Percentiles rank a stretch among this genome's conserved stretches.
These are phyloP conservation scores for Aplocera efformata DNA, from an alignment of 2,888 invertebrate genomes.

Conservation along the genomic window DNA sequence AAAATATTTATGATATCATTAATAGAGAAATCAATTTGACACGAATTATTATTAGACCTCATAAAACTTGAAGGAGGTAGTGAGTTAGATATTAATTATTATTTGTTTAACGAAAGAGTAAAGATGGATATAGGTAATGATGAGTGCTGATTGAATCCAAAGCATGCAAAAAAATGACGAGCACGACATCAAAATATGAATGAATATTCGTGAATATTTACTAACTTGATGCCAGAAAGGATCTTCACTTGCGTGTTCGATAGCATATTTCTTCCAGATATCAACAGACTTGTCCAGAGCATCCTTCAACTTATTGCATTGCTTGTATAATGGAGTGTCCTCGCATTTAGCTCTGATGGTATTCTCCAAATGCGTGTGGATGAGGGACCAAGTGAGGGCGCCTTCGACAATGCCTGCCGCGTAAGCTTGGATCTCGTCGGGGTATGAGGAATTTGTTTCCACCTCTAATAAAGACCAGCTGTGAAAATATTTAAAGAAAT, in stretches of 20 bases:
- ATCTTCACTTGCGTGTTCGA: constrained; percentile 63
- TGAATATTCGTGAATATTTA: not conserved
- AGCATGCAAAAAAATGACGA: too few relatives aligned
- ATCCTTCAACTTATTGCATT: constrained; percentile 83
- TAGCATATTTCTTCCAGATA: constrained; percentile 81
- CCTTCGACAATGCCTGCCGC: constrained; percentile 93
- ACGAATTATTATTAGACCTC: too few relatives aligned
- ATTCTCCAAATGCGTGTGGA: constrained; percentile 90
- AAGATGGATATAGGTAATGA: too few relatives aligned
- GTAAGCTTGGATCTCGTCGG: constrained; percentile 91
- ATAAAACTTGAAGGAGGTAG: too few relatives aligned
- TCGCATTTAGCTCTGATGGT: constrained; percentile 78
- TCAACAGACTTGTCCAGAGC: constrained; percentile 83
- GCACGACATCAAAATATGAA: too few relatives aligned
- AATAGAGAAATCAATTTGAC: too few relatives aligned
- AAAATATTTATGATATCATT: too few relatives aligned
- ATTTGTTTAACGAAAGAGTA: not conserved
- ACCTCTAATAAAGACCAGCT: constrained; percentile 92
- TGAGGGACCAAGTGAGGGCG: constrained; percentile 88
- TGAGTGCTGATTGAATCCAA: too few relatives aligned
- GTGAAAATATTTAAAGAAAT: too few relatives aligned
- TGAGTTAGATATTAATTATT: too few relatives aligned
- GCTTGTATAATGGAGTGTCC: constrained; percentile 65
- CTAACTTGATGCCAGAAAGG: constrained; percentile 92
- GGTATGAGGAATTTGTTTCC: constrained; percentile 85